Evolutionary conservation across 2,113 vertebrate genomes (phyloP), one percentile per base, ranked within the genome.

Genomic region (Gasterosteus nipponicus): DNA sequence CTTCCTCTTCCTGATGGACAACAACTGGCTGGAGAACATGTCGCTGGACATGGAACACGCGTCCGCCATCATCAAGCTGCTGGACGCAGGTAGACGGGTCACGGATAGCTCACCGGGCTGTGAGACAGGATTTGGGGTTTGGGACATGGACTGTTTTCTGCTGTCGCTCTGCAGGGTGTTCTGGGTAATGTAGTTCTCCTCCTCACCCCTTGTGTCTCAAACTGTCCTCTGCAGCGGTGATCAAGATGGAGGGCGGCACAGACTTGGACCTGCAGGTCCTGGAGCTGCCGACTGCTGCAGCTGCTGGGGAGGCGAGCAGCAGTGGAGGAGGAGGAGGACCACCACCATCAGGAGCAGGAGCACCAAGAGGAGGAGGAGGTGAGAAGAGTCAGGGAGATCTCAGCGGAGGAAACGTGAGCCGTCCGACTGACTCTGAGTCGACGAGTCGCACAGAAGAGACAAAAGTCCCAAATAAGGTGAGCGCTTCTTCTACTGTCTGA

Each of bases 161-260:
- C 53, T 46, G 26, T 31, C 38, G 10, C 4, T 3, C n/a, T 11
- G 31, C 53, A 8, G 49, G n/a, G 60, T n/a, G 2, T 77, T n/a
- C 10, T 65, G 26, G 81, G 59, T 85, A 63, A 75, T 19, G 42
- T 0, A 19, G 53, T 64, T 38, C 35, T 38, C 35, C 35, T 38
- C 18, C 7, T 65, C 1, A 3, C 3, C 38, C 22, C 4, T 35
- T 4, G 11, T 46, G 42, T 67, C 64, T 54, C 7, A 41, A 35
- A 41, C 7, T 54, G 51, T 54, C 6, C 39, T 53, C 57, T 69
- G 56, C 80, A 97, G 97, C 96, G 0, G 96, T 98, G 3, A 98
- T 98, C 86, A 97, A 97, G 91, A 98, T 98, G 96, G 97, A 98
- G 86, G 96, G 96, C 16, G 97, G 96, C 0, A 95, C 94, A 0